These are phyloP conservation scores for Lordiphosa fenestrarum DNA, from an alignment of 2,888 invertebrate genomes.

Conservation along the genomic window DNA sequence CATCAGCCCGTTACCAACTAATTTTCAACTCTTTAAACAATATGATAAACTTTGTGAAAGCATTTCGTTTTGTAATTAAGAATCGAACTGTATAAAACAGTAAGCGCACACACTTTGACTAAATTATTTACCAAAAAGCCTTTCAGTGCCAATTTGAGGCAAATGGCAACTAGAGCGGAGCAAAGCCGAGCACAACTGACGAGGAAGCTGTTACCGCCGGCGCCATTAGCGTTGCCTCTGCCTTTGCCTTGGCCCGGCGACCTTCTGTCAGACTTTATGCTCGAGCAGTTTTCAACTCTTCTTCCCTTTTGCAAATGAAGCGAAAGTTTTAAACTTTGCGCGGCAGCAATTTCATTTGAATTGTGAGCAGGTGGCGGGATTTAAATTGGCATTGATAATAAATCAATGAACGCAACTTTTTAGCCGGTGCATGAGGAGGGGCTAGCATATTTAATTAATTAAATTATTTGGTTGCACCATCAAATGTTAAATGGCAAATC, in stretches of 20 bases:
- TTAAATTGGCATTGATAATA: constrained; percentile 61
- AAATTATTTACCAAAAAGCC: constrained; percentile 33
- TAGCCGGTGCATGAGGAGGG: constrained; percentile 15
- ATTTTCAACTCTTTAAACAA: constrained; percentile 21
- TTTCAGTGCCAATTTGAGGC: constrained; percentile 29
- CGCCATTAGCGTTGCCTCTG: constrained; percentile 28
- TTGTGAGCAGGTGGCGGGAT: constrained; percentile 38
- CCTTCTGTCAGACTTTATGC: constrained; percentile 37
- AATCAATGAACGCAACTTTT: constrained; percentile 45
- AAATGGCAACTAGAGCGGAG: constrained; percentile 25
- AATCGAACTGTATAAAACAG: constrained; percentile 37
- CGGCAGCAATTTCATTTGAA: constrained; percentile 53
- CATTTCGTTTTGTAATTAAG: constrained; percentile 1
- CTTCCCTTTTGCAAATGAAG: constrained; percentile 63
- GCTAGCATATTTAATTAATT: constrained; percentile 65
- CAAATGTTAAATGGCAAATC: constrained; percentile 53
- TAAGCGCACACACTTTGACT: constrained; percentile 35
- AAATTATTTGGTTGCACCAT: constrained; percentile 63
- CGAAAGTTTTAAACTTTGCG: constrained; percentile 55
- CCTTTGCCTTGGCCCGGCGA: constrained; percentile 30
- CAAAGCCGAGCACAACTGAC: not conserved
- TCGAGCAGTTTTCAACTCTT: constrained; percentile 22
- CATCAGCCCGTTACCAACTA: not conserved
- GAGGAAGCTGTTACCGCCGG: constrained; percentile 7
- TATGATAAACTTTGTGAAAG: constrained; percentile 21